A percentile compares a stretch with the other conserved stretches of the same genome.
Evolutionary conservation across 1,140 invertebrate genomes (phyloP).

Genomic region (Drosophila santomea): DNA sequence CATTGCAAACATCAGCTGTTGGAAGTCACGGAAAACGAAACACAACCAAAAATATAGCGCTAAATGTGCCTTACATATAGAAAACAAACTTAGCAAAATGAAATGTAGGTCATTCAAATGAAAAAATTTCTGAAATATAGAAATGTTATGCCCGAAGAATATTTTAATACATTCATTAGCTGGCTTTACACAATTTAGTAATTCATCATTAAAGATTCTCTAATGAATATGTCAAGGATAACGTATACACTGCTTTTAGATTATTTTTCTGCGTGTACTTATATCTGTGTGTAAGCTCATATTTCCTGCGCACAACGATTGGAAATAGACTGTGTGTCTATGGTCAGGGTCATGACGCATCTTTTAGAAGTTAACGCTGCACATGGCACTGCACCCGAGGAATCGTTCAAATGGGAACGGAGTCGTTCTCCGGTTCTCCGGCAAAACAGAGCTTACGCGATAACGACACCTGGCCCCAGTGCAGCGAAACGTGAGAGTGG

Average conservation of each 20-base stretch:
- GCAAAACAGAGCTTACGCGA: slow-evolving; percentile 27
- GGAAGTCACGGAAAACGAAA: slow-evolving; percentile 26
- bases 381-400: slow-evolving; percentile 54
- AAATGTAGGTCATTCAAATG: too few relatives aligned
- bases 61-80: background rate
- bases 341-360: slow-evolving; percentile 68
- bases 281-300: background rate
- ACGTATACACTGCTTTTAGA: too few relatives aligned
- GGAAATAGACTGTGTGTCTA: slow-evolving; percentile 64
- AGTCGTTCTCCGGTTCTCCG: slow-evolving; percentile 24
- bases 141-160: background rate
- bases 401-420: background rate
- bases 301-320: slow-evolving; percentile 9
- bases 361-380: slow-evolving; percentile 26
- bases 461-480: slow-evolving; percentile 30
- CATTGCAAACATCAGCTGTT: slow-evolving; percentile 32
- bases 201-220: too few relatives aligned
- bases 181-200: too few relatives aligned
- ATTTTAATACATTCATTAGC: too few relatives aligned
- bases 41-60: background rate
- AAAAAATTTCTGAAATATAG: too few relatives aligned
- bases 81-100: background rate
- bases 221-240: too few relatives aligned
- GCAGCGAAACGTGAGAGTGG: slow-evolving; percentile 69
- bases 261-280: background rate